phyloP scores from a whole-genome alignment of 30 jellyfish, hydroid and myxozoan genomes.

The Sanderia malayensis region DNA sequence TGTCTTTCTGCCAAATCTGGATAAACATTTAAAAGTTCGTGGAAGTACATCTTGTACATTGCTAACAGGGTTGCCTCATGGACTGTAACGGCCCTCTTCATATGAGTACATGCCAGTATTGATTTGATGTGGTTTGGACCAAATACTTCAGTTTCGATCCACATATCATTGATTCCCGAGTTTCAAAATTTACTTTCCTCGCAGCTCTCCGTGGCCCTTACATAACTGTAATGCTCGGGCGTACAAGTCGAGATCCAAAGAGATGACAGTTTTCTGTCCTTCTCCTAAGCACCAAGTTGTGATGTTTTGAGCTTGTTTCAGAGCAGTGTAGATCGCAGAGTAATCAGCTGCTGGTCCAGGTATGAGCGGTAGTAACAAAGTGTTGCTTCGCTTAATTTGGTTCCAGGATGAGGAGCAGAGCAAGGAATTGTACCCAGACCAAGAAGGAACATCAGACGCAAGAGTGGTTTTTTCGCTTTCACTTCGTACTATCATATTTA shows the following conservation, averaged over 20 bases:
- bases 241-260: neutral
- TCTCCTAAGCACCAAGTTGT: neutral
- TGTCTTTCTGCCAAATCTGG: too few species aligned
- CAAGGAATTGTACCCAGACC: too few species aligned
- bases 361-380: too few species aligned
- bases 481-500: too few species aligned
- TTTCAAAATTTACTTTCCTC: neutral
- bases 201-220: neutral
- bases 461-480: too few species aligned
- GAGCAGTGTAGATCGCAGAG: too few species aligned
- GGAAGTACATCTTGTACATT: neutral
- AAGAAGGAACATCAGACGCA: too few species aligned
- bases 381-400: too few species aligned
- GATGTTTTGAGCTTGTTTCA: too few species aligned
- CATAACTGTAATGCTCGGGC: neutral
- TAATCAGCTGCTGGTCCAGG: too few species aligned
- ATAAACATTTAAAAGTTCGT: too few species aligned
- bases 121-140: constrained; percentile 7
- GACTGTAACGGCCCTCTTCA: constrained; percentile 12
- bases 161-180: constrained; percentile 21
- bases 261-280: neutral
- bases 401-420: too few species aligned
- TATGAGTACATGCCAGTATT: constrained; percentile 13
- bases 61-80: constrained; percentile 10
- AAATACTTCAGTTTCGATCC: constrained; percentile 11